A percentile compares a stretch with the other conserved stretches of the same genome.
phyloP scores from a whole-genome alignment of 2,797 vertebrate genomes.

The Cephalopachus bancanus region DNA sequence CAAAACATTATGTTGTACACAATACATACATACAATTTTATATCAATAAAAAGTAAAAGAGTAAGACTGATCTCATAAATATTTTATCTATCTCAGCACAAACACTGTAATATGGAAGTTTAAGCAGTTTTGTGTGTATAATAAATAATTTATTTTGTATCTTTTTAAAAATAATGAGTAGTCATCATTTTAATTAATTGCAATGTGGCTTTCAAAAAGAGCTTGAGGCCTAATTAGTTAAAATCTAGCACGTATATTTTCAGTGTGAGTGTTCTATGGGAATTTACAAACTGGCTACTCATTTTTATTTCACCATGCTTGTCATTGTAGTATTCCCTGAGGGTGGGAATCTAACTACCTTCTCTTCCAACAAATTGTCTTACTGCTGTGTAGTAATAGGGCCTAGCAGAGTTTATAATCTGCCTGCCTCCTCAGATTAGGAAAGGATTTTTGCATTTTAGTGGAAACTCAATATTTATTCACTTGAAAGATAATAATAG shows the following conservation, averaged over 20 bases:
- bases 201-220: slow-evolving; percentile 70
- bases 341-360: neutral
- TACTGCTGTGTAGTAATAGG: neutral
- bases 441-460: slow-evolving; percentile 5
- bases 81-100: slow-evolving; percentile 52
- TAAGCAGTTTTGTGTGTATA: neutral
- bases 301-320: slow-evolving; percentile 46
- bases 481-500: neutral
- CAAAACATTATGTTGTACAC: neutral
- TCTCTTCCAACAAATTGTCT: neutral
- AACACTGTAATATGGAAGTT: neutral
- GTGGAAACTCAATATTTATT: neutral
- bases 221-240: slow-evolving; percentile 68
- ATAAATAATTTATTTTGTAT: neutral
- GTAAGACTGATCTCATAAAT: slow-evolving; percentile 41
- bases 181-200: slow-evolving; percentile 72
- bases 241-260: slow-evolving; percentile 61
- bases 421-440: neutral
- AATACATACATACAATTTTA: neutral
- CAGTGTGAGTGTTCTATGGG: neutral
- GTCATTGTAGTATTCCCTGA: slow-evolving; percentile 35
- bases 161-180: slow-evolving; percentile 48
- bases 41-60: slow-evolving; percentile 19
- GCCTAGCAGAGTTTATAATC: neutral
- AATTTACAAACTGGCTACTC: slow-evolving; percentile 45